Evolutionary conservation across 2,797 vertebrate species (phyloP), one percentile per base, ranked within the genome.

Genomic region (Sternarchorhynchus goeldii): DNA sequence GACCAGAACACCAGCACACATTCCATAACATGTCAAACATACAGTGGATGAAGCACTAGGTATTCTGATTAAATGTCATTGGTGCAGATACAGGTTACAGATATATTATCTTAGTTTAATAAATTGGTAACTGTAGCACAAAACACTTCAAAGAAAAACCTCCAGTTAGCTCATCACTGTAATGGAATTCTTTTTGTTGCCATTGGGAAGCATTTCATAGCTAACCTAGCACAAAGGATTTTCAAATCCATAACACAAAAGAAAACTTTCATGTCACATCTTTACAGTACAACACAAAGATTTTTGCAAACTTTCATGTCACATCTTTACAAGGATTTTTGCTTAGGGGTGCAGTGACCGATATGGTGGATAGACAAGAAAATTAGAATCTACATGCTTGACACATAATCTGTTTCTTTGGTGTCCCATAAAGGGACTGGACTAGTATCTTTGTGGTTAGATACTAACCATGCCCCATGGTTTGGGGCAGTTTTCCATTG

Each of bases 1-100:
- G 17, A 86, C 18, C 17, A 31, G 39, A 18, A 45, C 70, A 25
- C 73, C 20, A 73, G 10, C 5, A 31, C 16, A 62, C 14, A 75
- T 31, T n/a, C 31, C 16, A 21, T 1, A 55, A 66, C 50, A 29
- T 41, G n/a, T 55, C 31, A 62, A 14, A 31, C 32, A 62, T 18
- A 50, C 3, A 18, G 4, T 31, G 55, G n/a, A 8, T 34, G 12
- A 75, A 12, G 3, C 21, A 59, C 12, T 50, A 32, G 39, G 36
- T 17, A 34, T 17, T 73, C 0, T 16, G 3, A 1, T 1, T 7
- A 25, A 14, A 39, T 36, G n/a, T 39, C 20, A 73, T 8, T 67
- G 25, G 4, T 45, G 20, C 16, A 45, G 17, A 21, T 1, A 50
- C 12, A 50, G 12, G 12, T 50, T 12, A 64, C 8, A 41, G 34